A percentile compares a stretch with the other conserved stretches of the same genome.
Conservation (phyloP, 1,140 invertebrate genomes). For the Oncopodura yosiiana region DNA sequence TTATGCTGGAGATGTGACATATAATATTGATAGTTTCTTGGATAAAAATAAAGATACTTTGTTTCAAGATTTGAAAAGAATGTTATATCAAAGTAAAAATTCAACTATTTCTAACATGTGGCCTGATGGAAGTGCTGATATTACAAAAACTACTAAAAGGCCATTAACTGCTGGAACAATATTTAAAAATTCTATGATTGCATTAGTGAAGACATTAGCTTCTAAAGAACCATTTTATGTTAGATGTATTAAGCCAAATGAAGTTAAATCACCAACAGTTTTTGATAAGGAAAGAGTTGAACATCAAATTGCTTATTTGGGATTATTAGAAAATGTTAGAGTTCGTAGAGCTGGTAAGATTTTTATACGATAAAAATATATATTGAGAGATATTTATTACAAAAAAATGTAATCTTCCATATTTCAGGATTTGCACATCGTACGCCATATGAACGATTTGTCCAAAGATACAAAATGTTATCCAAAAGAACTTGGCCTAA, state of each 20-base stretch:
- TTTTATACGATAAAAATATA: no score
- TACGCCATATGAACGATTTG: constrained; percentile 63
- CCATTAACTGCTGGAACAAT: constrained; percentile 84
- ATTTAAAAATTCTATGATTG: constrained; percentile 89
- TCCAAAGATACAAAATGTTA: constrained; percentile 85
- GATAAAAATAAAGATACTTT: constrained; percentile 93
- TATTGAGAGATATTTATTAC: no score
- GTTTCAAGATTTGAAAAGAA: constrained; percentile 89
- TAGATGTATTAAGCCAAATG: constrained; percentile 77
- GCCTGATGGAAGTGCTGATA: constrained; percentile 85
- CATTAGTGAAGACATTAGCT: constrained; percentile 74
- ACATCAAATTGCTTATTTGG: constrained; percentile 62
- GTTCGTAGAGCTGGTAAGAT: constrained; percentile 84
- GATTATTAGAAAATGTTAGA: constrained; percentile 83
- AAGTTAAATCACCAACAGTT: constrained; percentile 70
- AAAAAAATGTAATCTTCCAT: no score
- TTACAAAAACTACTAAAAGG: constrained; percentile 85
- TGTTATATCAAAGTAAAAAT: constrained; percentile 73
- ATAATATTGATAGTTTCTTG: constrained; percentile 78
- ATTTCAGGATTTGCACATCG: constrained; percentile 90
- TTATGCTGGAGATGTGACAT: constrained; percentile 93
- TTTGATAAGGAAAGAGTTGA: constrained; percentile 68
- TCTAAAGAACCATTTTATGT: constrained; percentile 94
- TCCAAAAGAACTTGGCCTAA: constrained; percentile 90
- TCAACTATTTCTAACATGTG: constrained; percentile 74